Conservation (phyloP, 2,113 vertebrate genomes). For the Lycaon pictus region DNA sequence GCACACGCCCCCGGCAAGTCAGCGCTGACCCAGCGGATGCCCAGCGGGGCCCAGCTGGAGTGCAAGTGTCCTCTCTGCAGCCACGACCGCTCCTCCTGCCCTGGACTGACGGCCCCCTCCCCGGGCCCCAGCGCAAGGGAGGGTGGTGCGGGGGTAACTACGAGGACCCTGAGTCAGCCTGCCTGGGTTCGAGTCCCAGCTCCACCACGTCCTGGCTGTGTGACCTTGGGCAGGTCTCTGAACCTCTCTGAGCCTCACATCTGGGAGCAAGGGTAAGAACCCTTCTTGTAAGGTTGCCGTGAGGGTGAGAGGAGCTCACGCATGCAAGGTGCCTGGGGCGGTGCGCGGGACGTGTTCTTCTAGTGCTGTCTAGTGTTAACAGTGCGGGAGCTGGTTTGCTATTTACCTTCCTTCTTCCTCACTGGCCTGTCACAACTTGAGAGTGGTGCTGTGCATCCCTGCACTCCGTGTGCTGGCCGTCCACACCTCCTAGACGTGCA, state of each 20-base stretch:
- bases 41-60: neutral
- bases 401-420: neutral
- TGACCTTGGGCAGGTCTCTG: neutral
- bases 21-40: fast-evolving
- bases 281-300: neutral
- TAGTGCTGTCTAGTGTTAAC: too few species aligned
- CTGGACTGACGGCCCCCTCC: neutral
- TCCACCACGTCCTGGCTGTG: neutral
- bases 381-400: neutral
- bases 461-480: neutral
- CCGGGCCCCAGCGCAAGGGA: too few species aligned
- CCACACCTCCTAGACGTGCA: too few species aligned
- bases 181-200: neutral
- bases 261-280: neutral
- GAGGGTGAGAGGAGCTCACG: neutral
- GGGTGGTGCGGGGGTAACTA: neutral
- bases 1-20: neutral
- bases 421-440: neutral
- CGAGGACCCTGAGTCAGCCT: neutral
- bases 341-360: fast-evolving
- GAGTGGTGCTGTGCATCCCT: neutral
- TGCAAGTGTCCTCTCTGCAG: neutral
- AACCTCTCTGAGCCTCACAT: neutral
- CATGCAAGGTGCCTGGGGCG: neutral
- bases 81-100: neutral